phyloP scores from a whole-genome alignment of 2,797 vertebrate genomes.

The Chelmon rostratus region DNA sequence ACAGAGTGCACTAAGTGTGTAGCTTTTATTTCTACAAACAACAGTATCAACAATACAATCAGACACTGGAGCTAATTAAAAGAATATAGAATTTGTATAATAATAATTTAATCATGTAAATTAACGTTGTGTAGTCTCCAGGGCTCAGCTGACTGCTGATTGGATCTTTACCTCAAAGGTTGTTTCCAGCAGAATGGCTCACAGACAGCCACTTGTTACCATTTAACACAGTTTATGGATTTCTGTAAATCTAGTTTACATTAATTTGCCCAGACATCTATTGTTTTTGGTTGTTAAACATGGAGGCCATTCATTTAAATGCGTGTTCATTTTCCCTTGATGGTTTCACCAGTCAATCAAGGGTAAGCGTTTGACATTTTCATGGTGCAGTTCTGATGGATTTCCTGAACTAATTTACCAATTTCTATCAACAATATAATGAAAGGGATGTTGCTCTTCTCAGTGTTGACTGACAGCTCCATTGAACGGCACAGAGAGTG shows the following conservation, averaged over 20 bases:
- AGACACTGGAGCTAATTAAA: neutral
- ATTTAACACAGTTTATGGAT: neutral
- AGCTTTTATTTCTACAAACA: too few species aligned
- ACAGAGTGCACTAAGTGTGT: neutral
- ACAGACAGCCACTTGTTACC: neutral
- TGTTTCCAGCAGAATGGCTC: neutral
- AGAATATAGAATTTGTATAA: neutral
- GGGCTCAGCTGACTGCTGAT: conserved; percentile 2
- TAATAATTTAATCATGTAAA: neutral
- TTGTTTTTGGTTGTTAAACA: conserved; percentile 21
- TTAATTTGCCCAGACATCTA: conserved; percentile 18
- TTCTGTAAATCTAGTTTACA: neutral
- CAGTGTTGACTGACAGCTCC: conserved; percentile 30
- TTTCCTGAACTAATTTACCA: conserved; percentile 18
- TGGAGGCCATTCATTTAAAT: conserved; percentile 6
- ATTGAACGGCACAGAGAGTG: conserved; percentile 19
- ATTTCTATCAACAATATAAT: conserved; percentile 31
- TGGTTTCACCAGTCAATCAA: conserved; percentile 13
- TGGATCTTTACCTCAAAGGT: conserved; percentile 21
- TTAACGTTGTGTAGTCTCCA: neutral
- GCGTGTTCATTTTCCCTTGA: neutral
- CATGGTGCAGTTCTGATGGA: conserved; percentile 11
- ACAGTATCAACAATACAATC: neutral
- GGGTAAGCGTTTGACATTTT: conserved; percentile 11
- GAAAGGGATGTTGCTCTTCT: conserved; percentile 12